Conservation (phyloP, 2,113 vertebrate species). For the Dolichotis patagonum region DNA sequence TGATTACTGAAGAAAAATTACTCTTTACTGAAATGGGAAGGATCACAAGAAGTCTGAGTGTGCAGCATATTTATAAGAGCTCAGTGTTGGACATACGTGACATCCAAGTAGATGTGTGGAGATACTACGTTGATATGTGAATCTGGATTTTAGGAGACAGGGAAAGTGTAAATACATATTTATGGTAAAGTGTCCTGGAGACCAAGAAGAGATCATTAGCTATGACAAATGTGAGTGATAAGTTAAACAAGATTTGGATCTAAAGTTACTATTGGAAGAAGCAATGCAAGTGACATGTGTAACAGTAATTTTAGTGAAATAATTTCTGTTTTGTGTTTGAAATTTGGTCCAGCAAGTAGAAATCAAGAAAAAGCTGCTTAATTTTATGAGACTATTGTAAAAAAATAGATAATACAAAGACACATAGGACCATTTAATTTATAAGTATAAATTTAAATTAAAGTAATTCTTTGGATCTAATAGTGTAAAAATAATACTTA, state of each 20-base stretch:
- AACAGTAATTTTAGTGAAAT: conserved; percentile 1
- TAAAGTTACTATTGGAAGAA: not conserved
- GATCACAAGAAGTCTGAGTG: not conserved
- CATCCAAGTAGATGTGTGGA: not conserved
- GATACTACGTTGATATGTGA: not conserved
- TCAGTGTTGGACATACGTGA: not conserved
- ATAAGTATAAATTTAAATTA: not conserved
- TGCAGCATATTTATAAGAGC: not conserved
- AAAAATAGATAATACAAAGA: not conserved
- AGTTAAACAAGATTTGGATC: not conserved
- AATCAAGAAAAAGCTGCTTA: not conserved
- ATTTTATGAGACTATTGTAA: not conserved
- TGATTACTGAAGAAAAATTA: not conserved
- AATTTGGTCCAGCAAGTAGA: not conserved
- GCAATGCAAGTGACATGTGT: not conserved
- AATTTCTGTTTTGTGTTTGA: not conserved
- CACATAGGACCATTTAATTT: not conserved
- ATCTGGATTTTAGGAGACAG: not conserved
- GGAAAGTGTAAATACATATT: not conserved
- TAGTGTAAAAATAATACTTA: not conserved
- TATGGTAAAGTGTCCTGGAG: not conserved
- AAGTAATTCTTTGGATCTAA: not conserved
- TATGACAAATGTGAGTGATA: not conserved
- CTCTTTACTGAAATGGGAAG: not conserved
- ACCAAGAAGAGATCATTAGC: not conserved